Evolutionary conservation across 2,888 invertebrate genomes (phyloP).

Genomic region (Gerris lacustris): DNA sequence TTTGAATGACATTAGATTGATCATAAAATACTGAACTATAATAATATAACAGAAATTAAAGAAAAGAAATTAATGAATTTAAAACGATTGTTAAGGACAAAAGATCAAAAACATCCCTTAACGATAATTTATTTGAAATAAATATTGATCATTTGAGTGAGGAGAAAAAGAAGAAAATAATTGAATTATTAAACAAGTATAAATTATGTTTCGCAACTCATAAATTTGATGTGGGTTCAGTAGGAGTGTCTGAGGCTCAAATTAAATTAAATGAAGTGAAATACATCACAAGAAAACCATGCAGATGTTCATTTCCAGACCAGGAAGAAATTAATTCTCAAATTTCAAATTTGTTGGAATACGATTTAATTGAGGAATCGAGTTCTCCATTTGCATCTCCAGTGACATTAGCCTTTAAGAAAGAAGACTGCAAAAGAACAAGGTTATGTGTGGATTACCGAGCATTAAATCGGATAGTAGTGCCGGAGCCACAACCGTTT

Average conservation of each 20-base stretch:
- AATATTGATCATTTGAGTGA: conserved; percentile 14
- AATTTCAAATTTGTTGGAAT: conserved; percentile 7
- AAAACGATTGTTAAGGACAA: neutral
- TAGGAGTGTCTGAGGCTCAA: conserved; percentile 15
- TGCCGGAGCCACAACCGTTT: conserved; percentile 10
- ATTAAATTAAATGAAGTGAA: conserved; percentile 12
- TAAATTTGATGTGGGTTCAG: conserved; percentile 19
- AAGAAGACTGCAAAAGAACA: conserved; percentile 9
- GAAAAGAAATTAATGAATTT: neutral
- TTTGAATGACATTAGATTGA: neutral
- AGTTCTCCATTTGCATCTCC: conserved; percentile 18
- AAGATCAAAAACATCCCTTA: conserved; percentile 14
- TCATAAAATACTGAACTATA: neutral
- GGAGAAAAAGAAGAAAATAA: conserved; percentile 18
- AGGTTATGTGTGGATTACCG: conserved; percentile 8
- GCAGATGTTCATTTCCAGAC: conserved; percentile 11
- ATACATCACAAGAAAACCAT: conserved; percentile 14
- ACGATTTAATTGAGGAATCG: conserved; percentile 19
- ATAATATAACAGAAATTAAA: conserved; percentile 3
- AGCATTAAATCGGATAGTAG: conserved; percentile 2
- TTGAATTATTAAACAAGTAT: conserved; percentile 15
- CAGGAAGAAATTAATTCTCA: conserved; percentile 10
- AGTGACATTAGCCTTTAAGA: conserved; percentile 20
- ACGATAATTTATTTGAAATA: conserved; percentile 11
- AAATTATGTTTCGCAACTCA: conserved; percentile 16